Base-by-base conservation (phyloP, 2,797 vertebrate genomes). In the Falco naumanni region DNA sequence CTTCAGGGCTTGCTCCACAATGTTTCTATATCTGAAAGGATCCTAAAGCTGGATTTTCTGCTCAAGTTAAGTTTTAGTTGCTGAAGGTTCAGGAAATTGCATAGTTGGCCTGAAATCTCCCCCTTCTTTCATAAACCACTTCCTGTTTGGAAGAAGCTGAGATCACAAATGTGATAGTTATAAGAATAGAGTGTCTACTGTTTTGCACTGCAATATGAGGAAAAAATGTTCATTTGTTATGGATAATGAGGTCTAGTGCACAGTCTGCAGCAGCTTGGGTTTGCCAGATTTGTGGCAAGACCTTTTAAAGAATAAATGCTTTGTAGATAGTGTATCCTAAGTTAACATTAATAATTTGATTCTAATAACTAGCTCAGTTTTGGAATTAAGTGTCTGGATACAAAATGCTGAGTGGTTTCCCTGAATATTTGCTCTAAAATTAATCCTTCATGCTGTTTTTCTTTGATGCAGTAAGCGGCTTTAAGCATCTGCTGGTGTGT, bases 61-160 rank as follows among this genome's bases (percentile, higher is more conserved):
- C n/a, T 92, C 3, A 87, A 91, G 21, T 86, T 94, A 87, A 91
- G 21, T 86, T 94, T 93, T 92, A 95, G 83, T 95, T 85, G 69
- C 79, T 91, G 61, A 80, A 94, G 53, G 53, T 95, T 89, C 85
- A 95, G 76, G 84, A 95, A 81, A 91, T 93, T 93, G 76, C 69
- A 74, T 75, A 84, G 68, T 86, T 96, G 71, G 75, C 72, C 43
- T 93, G 69, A 93, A 83, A 85, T 81, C 53, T 93, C 60, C 31
- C 8, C 16, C 78, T 96, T 93, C 76, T 68, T 94, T 69, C 34
- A 56, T 91, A 87, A 96, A 81, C 82, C 79, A 51, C 85, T 95
- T 90, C 89, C 89, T 92, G 57, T 91, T 97, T 95, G 89, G 91
- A 94, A 95, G 82, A 94, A 91, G 7, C 61, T 65, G 64, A 91